Evolutionary conservation across 2,797 vertebrate species (phyloP).

Genomic region (Ispidina lecontei): DNA sequence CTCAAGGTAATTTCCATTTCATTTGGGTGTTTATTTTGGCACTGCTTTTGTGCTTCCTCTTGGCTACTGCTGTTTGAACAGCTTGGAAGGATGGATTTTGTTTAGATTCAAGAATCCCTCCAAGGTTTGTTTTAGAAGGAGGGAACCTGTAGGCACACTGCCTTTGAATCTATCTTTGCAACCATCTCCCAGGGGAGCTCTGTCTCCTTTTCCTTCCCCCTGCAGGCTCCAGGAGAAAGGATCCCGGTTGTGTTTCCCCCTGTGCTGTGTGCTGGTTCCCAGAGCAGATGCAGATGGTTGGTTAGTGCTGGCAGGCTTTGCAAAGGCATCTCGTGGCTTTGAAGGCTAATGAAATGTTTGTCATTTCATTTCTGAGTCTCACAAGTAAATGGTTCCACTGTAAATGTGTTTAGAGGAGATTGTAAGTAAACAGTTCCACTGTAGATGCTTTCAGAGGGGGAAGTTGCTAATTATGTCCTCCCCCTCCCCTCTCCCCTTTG

Average conservation of each 20-base stretch:
- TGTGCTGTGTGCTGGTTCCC: neutral
- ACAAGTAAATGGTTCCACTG: neutral
- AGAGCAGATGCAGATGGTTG: neutral
- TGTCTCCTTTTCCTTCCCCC: neutral
- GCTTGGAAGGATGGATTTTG: slow-evolving; percentile 49
- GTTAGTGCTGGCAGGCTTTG: slow-evolving; percentile 5
- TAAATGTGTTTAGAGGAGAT: neutral
- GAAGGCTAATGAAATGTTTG: slow-evolving; percentile 25
- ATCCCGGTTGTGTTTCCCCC: neutral
- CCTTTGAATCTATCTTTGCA: neutral
- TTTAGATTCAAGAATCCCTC: slow-evolving; percentile 35
- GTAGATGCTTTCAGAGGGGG: neutral
- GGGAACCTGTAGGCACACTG: neutral
- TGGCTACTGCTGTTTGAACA: slow-evolving; percentile 51
- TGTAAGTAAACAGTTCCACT: neutral
- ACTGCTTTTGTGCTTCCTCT: neutral
- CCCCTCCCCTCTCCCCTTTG: neutral
- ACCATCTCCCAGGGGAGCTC: rapidly evolving
- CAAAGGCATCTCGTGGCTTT: neutral
- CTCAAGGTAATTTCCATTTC: slow-evolving; percentile 43
- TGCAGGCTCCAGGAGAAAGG: neutral
- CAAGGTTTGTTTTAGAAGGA: neutral
- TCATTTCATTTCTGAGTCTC: neutral
- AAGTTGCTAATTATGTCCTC: slow-evolving; percentile 22
- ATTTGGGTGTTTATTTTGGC: slow-evolving; percentile 56